A percentile compares a stretch with the other conserved stretches of the same genome.
Conservation (phyloP, 2,888 invertebrate species). For the Eupithecia centaureata region DNA sequence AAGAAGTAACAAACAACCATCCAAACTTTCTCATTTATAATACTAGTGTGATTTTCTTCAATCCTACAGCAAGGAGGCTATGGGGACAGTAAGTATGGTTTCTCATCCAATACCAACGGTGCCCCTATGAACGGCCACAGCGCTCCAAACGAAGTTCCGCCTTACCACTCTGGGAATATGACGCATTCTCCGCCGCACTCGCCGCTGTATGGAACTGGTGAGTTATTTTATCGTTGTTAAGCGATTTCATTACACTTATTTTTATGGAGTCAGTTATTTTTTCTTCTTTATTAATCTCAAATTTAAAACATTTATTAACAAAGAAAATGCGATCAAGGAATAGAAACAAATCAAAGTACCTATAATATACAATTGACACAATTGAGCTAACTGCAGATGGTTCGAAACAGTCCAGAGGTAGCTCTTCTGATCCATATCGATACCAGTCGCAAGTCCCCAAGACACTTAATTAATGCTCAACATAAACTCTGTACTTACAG, state of each 20-base stretch:
- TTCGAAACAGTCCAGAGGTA: no score
- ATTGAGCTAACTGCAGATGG: no score
- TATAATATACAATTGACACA: no score
- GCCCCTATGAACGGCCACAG: constrained; percentile 58
- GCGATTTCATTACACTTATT: not conserved
- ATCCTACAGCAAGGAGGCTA: constrained; percentile 74
- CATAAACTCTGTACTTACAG: no score
- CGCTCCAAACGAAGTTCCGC: constrained; percentile 67
- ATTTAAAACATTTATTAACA: no score
- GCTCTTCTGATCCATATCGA: no score
- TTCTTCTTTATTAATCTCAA: not conserved
- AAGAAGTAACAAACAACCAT: no score
- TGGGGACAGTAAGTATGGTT: constrained; percentile 86
- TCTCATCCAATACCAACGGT: constrained; percentile 77
- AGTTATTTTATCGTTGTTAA: constrained; percentile 8
- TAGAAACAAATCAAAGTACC: no score
- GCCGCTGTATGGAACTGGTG: constrained; percentile 83
- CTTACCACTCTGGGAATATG: constrained; percentile 71
- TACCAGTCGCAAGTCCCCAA: no score
- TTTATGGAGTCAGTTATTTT: not conserved
- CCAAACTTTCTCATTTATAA: no score
- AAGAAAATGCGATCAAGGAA: no score
- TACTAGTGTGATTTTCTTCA: not conserved
- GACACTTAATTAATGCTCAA: no score
- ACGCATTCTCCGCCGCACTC: constrained; percentile 79